These are phyloP conservation scores for Chymomyza caudatula DNA, from an alignment of 2,888 invertebrate species.

Conservation along the genomic window DNA sequence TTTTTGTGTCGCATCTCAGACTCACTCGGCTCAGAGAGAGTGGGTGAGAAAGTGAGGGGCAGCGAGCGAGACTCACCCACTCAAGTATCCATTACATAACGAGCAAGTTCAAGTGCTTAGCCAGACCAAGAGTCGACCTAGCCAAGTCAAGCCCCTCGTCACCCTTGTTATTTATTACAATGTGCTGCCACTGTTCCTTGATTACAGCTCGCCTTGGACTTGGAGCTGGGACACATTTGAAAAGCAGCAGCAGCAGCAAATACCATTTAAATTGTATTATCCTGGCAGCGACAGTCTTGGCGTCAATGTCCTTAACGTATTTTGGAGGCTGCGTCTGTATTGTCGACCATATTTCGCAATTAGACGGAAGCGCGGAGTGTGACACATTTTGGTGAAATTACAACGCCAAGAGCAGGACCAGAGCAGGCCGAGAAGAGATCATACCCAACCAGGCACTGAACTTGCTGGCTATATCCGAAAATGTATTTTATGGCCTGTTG, in stretches of 20 bases:
- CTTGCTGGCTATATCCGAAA: slow-evolving; percentile 43
- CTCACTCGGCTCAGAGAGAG: no score
- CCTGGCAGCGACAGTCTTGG: slow-evolving; percentile 44
- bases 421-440: background rate
- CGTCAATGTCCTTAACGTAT: slow-evolving; percentile 64
- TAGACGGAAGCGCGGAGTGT: slow-evolving; percentile 43
- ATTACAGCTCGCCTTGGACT: slow-evolving; percentile 3
- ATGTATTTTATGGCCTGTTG: slow-evolving; percentile 66
- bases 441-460: slow-evolving; percentile 10
- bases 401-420: slow-evolving; percentile 52
- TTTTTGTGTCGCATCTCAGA: slow-evolving; percentile 38
- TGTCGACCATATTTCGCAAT: slow-evolving; percentile 69
- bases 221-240: slow-evolving; percentile 7
- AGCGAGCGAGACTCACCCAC: background rate
- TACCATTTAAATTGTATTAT: slow-evolving; percentile 76
- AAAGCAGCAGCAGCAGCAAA: slow-evolving; percentile 54
- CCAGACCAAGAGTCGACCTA: slow-evolving; percentile 10
- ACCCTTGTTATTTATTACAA: slow-evolving; percentile 46
- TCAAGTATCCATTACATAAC: slow-evolving; percentile 52
- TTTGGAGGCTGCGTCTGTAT: slow-evolving; percentile 40
- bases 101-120: slow-evolving; percentile 46
- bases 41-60: no score
- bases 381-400: slow-evolving; percentile 62
- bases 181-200: background rate
- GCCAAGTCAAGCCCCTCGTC: background rate